Evolutionary conservation across 1,140 invertebrate species (phyloP).

Genomic region (Aricia agestis): DNA sequence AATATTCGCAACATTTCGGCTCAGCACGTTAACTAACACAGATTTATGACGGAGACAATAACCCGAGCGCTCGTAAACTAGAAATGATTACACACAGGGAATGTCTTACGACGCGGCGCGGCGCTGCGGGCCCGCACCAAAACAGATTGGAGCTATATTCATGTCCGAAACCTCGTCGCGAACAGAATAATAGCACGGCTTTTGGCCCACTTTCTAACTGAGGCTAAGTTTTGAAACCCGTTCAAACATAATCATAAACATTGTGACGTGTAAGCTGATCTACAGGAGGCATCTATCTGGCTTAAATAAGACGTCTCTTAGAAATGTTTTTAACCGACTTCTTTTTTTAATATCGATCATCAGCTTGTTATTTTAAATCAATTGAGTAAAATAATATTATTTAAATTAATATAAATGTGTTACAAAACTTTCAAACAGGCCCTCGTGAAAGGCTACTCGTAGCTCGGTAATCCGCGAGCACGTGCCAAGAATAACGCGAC

Average conservation of each 20-base stretch:
- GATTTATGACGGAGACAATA: background rate
- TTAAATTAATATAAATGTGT: too few species aligned
- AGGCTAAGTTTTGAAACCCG: too few species aligned
- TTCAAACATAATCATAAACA: background rate
- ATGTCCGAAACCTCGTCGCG: background rate
- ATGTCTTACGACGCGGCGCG: background rate
- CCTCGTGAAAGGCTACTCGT: background rate
- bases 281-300: too few species aligned
- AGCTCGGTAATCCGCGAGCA: background rate
- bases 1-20: background rate
- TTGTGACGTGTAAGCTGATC: too few species aligned
- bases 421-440: background rate
- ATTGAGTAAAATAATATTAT: too few species aligned
- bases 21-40: background rate
- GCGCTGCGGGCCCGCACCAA: background rate
- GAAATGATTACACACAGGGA: conserved; percentile 1
- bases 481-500: background rate
- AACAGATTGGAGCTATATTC: background rate
- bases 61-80: background rate
- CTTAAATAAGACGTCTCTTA: too few species aligned
- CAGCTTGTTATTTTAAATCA: too few species aligned
- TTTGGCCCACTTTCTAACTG: too few species aligned
- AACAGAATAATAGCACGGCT: background rate
- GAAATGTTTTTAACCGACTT: too few species aligned
- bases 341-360: too few species aligned